A percentile compares a stretch with the other conserved stretches of the same genome.
These are phyloP conservation scores for Noctua comes DNA, from an alignment of 2,888 invertebrate species.

Conservation along the genomic window DNA sequence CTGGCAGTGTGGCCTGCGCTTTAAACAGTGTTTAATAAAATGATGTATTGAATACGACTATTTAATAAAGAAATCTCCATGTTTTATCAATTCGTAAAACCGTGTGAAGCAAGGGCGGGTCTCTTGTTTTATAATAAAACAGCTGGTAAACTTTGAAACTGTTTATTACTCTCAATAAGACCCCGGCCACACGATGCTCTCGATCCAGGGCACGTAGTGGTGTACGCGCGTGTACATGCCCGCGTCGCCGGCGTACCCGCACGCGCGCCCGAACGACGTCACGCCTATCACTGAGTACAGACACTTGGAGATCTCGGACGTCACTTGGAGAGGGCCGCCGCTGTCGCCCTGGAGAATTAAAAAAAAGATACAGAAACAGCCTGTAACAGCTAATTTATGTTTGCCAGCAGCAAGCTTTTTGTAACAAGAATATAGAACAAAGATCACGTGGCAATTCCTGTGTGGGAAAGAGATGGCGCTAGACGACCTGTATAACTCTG, in stretches of 20 bases:
- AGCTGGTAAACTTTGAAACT: not conserved
- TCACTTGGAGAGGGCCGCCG: slow-evolving; percentile 52
- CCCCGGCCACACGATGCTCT: slow-evolving; percentile 57
- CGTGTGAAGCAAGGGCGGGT: too few species aligned
- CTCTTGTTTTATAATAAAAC: not conserved
- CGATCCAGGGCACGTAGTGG: slow-evolving; percentile 64
- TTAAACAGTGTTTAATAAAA: too few species aligned
- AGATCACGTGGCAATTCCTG: too few species aligned
- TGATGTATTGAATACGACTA: not conserved
- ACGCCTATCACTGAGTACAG: slow-evolving; percentile 53
- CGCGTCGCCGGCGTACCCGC: slow-evolving; percentile 39
- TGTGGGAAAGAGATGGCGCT: too few species aligned
- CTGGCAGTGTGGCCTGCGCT: too few species aligned
- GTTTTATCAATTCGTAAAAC: too few species aligned
- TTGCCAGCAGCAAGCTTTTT: too few species aligned
- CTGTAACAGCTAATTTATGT: too few species aligned
- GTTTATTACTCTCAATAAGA: not conserved
- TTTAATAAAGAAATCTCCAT: too few species aligned
- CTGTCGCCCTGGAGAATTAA: slow-evolving; percentile 49
- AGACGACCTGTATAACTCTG: too few species aligned
- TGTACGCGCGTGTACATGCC: slow-evolving; percentile 60
- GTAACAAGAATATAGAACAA: too few species aligned
- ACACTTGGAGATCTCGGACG: slow-evolving; percentile 34
- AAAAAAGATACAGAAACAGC: too few species aligned
- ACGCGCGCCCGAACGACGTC: slow-evolving; percentile 55